Conservation (phyloP, 2,797 vertebrate genomes). For the Accipiter minullus region DNA sequence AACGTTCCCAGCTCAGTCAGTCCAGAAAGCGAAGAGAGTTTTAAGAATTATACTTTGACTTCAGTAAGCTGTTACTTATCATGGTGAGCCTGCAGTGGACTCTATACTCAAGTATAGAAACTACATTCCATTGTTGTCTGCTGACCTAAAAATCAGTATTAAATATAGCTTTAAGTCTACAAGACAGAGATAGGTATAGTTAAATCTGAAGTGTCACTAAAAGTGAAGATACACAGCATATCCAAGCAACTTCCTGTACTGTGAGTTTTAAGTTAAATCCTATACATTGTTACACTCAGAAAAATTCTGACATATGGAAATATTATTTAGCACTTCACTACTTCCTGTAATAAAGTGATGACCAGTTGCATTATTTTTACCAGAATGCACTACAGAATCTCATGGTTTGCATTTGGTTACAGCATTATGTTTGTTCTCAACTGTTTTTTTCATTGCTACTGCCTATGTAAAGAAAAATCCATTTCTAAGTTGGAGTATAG, state of each 20-base stretch:
- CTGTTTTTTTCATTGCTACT: not conserved
- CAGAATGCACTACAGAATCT: not conserved
- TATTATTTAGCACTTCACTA: not conserved
- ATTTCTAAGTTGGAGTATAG: not conserved
- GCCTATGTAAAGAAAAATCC: not conserved
- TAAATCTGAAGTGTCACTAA: not conserved
- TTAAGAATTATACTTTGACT: not conserved
- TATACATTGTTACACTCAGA: not conserved
- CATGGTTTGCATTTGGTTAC: not conserved
- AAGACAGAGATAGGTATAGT: not conserved
- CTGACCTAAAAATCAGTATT: not conserved
- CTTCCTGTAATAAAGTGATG: not conserved
- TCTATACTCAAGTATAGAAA: not conserved
- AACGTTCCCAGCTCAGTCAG: not conserved
- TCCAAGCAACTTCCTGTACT: not conserved
- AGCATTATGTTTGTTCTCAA: not conserved
- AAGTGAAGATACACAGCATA: not conserved
- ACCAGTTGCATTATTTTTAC: not conserved
- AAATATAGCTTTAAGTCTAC: not conserved
- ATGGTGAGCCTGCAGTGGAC: not conserved
- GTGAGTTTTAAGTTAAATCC: not conserved
- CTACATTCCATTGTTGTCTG: not conserved
- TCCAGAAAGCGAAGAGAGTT: not conserved
- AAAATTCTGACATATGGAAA: not conserved
- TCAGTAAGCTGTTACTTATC: not conserved